These are phyloP conservation scores for Cyprinodon diabolis DNA, from an alignment of 2,797 vertebrate genomes.

Conservation along the genomic window DNA sequence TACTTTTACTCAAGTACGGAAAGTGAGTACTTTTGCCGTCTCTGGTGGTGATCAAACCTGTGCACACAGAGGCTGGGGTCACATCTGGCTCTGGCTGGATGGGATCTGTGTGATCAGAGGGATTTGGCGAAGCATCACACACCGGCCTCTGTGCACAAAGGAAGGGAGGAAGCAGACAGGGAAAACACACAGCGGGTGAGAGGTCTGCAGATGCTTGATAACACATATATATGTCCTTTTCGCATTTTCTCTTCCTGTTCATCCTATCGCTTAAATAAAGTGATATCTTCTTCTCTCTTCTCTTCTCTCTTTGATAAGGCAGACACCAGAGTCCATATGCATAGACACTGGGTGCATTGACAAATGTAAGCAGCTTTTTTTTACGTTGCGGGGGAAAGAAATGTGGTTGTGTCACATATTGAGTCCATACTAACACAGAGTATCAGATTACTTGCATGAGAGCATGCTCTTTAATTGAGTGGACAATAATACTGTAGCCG, in stretches of 20 bases:
- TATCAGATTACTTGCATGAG: neutral
- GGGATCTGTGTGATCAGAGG: slow-evolving; percentile 64
- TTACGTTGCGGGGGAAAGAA: neutral
- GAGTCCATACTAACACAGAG: neutral
- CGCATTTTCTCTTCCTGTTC: slow-evolving; percentile 36
- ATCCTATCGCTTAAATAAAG: slow-evolving; percentile 16
- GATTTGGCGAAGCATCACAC: slow-evolving; percentile 69
- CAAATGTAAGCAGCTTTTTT: neutral
- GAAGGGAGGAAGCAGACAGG: slow-evolving; percentile 30
- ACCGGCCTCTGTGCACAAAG: slow-evolving; percentile 32
- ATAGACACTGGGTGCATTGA: neutral
- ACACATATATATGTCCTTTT: slow-evolving; percentile 33
- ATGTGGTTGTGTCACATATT: neutral
- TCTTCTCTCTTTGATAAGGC: slow-evolving; percentile 20
- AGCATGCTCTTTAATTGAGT: neutral
- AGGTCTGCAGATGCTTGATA: slow-evolving; percentile 66
- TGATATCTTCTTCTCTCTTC: slow-evolving; percentile 1
- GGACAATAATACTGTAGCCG: neutral
- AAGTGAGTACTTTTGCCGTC: no score
- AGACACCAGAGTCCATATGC: neutral
- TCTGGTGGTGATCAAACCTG: slow-evolving; percentile 47
- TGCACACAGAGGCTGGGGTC: slow-evolving; percentile 50
- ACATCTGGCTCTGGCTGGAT: slow-evolving; percentile 67
- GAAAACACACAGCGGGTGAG: slow-evolving; percentile 38
- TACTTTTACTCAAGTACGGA: no score